Conservation (phyloP, 2,888 invertebrate genomes). For the Drosophila eohydei region DNA sequence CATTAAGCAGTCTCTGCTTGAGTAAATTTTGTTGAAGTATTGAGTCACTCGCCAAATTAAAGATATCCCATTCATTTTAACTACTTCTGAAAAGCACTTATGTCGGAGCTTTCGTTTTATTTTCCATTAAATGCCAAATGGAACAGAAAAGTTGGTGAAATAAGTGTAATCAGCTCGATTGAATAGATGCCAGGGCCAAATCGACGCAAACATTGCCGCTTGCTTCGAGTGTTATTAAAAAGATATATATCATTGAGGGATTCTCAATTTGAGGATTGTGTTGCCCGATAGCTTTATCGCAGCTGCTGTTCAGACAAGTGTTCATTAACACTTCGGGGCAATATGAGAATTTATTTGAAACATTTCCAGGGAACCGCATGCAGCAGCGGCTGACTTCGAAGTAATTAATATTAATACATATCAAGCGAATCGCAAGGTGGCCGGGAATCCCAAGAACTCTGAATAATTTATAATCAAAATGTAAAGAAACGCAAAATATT, state of each 20-base stretch:
- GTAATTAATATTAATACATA: constrained; percentile 59
- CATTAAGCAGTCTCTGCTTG: background rate
- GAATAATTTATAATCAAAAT: constrained; percentile 38
- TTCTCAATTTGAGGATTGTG: constrained; percentile 12
- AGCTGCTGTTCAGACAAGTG: constrained; percentile 31
- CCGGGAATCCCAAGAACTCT: background rate
- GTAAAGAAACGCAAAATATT: constrained; percentile 16
- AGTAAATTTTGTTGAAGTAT: background rate
- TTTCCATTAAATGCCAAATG: background rate
- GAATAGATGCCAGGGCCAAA: constrained; percentile 19
- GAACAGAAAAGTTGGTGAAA: background rate
- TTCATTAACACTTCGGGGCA: constrained; percentile 64
- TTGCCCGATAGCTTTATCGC: constrained; percentile 3
- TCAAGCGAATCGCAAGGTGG: background rate
- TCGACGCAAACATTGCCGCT: background rate
- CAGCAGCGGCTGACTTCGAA: constrained; percentile 47
- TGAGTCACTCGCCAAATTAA: background rate
- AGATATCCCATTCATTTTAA: background rate
- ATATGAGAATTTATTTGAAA: constrained; percentile 50
- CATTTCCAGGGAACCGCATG: constrained; percentile 15
- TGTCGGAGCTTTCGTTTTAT: background rate
- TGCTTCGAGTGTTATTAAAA: constrained; percentile 36
- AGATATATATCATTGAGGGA: constrained; percentile 33
- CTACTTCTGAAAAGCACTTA: background rate
- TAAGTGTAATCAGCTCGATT: constrained; percentile 24